These are phyloP conservation scores for Tiliacea citrago DNA, from an alignment of 2,888 invertebrate genomes.

Conservation along the genomic window DNA sequence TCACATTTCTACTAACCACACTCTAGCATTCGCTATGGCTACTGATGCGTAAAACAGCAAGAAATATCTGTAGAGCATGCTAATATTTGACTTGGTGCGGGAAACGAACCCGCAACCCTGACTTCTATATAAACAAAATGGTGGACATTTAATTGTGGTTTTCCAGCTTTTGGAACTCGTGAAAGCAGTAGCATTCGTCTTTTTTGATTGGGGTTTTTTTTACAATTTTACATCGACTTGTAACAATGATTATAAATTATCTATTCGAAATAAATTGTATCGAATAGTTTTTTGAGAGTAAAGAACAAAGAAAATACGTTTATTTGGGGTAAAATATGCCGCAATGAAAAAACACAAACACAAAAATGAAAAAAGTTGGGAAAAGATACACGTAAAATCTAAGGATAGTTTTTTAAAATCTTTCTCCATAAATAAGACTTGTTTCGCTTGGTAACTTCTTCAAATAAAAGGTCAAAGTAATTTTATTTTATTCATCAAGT, in stretches of 20 bases:
- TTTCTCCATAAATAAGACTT: too few species aligned
- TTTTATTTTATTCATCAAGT: too few species aligned
- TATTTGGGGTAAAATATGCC: too few species aligned
- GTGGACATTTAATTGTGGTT: slow-evolving; percentile 17
- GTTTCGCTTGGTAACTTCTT: too few species aligned
- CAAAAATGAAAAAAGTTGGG: too few species aligned
- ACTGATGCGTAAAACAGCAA: not conserved
- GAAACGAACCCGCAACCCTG: slow-evolving; percentile 16
- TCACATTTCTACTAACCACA: not conserved
- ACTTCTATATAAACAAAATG: slow-evolving; percentile 30
- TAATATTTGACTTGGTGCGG: slow-evolving; percentile 36
- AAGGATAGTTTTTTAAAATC: too few species aligned
- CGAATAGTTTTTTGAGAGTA: not conserved
- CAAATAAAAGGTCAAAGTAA: too few species aligned
- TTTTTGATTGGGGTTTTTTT: not conserved
- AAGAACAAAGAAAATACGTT: too few species aligned
- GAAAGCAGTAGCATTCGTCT: not conserved
- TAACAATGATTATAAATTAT: not conserved
- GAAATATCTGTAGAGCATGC: not conserved
- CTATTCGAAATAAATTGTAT: not conserved
- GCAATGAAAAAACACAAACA: too few species aligned
- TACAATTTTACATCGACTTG: not conserved
- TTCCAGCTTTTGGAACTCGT: not conserved
- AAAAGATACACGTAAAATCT: too few species aligned
- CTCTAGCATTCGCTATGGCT: not conserved